Evolutionary conservation across 1,140 invertebrate genomes (phyloP), one percentile per base, ranked within the genome.

Genomic region (Radopholus similis): DNA sequence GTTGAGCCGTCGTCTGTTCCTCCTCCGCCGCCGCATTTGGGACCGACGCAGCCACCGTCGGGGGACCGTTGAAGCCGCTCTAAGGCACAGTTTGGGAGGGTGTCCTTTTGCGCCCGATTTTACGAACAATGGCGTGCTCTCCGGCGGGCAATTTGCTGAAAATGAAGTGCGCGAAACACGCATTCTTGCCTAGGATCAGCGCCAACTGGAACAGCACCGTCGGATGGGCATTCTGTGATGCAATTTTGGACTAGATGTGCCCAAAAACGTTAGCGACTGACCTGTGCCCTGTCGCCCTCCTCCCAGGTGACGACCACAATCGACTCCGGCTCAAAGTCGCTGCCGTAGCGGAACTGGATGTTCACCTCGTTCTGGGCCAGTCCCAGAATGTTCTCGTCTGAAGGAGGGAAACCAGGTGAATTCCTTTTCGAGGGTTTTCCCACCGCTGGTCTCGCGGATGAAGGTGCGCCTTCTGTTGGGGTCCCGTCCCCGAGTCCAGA

Each of bases 321-420:
- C 4, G 75, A 77, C 21, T 51, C 56, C 8, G 76, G 62, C 21
- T 71, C 64, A 53, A 78, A 77, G 32, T 72, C 70, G 26, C 40
- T 72, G 21, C 76, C 76, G 34, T 78, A 77, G 5, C 73, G 68
- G 32, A 74, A 77, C 53, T 76, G 75, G 57, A 78, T 78, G 37
- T 78, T 78, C 13, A 77, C 75, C 65, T 77, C 75, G 51, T 53
- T 77, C 59, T 73, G 73, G 8, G 72, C 75, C 30, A 76, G 15
- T 47, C 58, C 56, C 28, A 77, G 53, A 21, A 79, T 68, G 8
- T 47, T 68, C 23, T 71, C 34, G 13, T 77, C 73, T 74, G 23
- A 57, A 63, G 6, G 26, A 4, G 34, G 13, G 23, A 30, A 68
- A 18, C 11, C n/a, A 59, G 18, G 3, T 53, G 21, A 32, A 66